phyloP scores from a whole-genome alignment of 2,888 invertebrate species.

The Ecliptopera silaceata region DNA sequence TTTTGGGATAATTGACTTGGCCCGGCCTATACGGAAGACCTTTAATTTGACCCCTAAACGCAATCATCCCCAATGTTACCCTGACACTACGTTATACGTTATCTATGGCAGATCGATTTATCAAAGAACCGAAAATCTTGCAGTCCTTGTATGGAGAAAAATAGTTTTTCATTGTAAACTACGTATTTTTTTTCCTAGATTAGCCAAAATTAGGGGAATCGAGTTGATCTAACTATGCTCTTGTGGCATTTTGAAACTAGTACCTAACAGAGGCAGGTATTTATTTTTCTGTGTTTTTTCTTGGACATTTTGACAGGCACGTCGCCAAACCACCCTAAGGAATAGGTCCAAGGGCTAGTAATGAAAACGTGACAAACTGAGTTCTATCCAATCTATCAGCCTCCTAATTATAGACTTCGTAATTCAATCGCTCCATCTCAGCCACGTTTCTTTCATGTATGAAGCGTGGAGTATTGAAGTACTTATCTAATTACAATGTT shows the following conservation, averaged over 20 bases:
- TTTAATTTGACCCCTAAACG: conserved; percentile 18
- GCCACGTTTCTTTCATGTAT: conserved; percentile 20
- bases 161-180: too few relatives aligned
- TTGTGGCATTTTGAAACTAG: too few relatives aligned
- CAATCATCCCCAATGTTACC: conserved; percentile 15
- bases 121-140: too few relatives aligned
- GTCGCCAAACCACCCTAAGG: background rate
- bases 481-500: background rate
- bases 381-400: conserved; percentile 11
- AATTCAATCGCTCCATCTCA: conserved; percentile 14
- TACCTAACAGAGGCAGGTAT: too few relatives aligned
- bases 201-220: too few relatives aligned
- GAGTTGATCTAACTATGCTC: too few relatives aligned
- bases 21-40: conserved; percentile 10
- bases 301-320: background rate
- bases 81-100: background rate
- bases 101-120: conserved; percentile 6
- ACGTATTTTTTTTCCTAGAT: too few relatives aligned
- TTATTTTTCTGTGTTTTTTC: too few relatives aligned
- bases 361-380: conserved; percentile 23
- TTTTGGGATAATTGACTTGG: conserved; percentile 19
- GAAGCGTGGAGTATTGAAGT: background rate
- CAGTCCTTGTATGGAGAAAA: too few relatives aligned
- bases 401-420: conserved; percentile 15
- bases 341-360: conserved; percentile 1